phyloP scores from a whole-genome alignment of 2,888 invertebrate genomes.

The Ischnus inquisitorius region DNA sequence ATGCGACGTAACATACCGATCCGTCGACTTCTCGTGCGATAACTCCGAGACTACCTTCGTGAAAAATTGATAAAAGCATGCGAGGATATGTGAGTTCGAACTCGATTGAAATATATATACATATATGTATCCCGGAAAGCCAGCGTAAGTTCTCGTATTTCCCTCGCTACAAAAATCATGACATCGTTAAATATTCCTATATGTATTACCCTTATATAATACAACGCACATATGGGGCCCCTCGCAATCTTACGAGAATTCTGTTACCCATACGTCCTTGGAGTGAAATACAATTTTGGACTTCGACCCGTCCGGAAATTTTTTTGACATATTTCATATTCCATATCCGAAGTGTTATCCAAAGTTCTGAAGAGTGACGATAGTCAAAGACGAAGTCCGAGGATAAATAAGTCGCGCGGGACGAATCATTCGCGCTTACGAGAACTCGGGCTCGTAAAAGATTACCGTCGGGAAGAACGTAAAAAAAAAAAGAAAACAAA shows the following conservation, averaged over 20 bases:
- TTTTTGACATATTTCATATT: background rate
- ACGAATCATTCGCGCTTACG: conserved; percentile 4
- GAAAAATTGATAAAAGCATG: conserved; percentile 51
- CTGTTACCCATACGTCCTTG: background rate
- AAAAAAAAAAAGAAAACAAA: conserved; percentile 4
- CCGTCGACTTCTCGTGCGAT: conserved; percentile 1
- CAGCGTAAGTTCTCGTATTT: background rate
- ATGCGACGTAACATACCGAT: background rate
- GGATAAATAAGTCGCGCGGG: background rate
- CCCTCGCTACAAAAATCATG: conserved; percentile 2
- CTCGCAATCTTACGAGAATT: background rate
- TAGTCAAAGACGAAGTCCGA: too few species aligned
- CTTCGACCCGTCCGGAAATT: background rate
- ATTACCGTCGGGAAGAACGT: background rate
- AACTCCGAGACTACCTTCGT: background rate
- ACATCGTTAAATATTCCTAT: conserved; percentile 15
- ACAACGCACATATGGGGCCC: background rate
- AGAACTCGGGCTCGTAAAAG: background rate
- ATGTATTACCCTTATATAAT: background rate
- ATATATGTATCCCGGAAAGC: background rate
- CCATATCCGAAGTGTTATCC: background rate
- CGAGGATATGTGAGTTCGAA: conserved; percentile 30
- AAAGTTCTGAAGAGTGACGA: too few species aligned
- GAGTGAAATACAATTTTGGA: background rate
- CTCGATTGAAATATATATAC: conserved; percentile 54